Evolutionary conservation across 2,113 vertebrate species (phyloP).

Genomic region (Carettochelys insculpta): DNA sequence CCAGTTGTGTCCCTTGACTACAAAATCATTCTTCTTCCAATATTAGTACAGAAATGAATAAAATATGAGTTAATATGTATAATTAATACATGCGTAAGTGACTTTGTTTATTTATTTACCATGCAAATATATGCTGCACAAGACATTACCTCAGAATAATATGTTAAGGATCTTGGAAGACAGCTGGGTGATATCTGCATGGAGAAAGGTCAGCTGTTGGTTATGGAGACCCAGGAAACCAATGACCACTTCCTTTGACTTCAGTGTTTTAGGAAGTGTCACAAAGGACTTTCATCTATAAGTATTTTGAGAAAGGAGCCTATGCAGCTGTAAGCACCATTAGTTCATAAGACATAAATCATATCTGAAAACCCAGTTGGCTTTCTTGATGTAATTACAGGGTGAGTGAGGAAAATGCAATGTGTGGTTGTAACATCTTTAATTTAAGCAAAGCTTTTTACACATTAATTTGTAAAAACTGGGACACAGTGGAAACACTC

Average conservation of each 20-base stretch:
- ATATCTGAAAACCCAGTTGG: constrained; percentile 1
- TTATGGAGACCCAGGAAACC: constrained; percentile 46
- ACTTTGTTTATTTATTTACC: constrained; percentile 14
- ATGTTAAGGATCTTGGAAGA: background rate
- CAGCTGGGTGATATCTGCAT: constrained; percentile 11
- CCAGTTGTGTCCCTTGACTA: background rate
- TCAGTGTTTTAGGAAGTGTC: constrained; percentile 20
- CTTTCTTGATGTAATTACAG: background rate
- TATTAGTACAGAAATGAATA: background rate
- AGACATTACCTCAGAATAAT: constrained; percentile 7
- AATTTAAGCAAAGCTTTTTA: background rate
- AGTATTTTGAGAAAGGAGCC: constrained; percentile 19
- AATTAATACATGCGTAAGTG: background rate
- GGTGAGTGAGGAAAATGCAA: background rate
- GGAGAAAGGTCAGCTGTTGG: background rate
- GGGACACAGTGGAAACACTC: background rate
- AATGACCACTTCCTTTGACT: constrained; percentile 33
- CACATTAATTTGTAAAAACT: background rate
- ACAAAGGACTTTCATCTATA: background rate
- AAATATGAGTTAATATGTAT: background rate
- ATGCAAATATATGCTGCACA: background rate
- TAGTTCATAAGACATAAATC: constrained; percentile 36
- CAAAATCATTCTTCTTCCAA: rapidly evolving
- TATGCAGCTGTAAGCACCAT: constrained; percentile 10
- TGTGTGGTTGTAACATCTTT: background rate